phyloP scores from a whole-genome alignment of 2,797 vertebrate genomes.

The Danionella dracula region DNA sequence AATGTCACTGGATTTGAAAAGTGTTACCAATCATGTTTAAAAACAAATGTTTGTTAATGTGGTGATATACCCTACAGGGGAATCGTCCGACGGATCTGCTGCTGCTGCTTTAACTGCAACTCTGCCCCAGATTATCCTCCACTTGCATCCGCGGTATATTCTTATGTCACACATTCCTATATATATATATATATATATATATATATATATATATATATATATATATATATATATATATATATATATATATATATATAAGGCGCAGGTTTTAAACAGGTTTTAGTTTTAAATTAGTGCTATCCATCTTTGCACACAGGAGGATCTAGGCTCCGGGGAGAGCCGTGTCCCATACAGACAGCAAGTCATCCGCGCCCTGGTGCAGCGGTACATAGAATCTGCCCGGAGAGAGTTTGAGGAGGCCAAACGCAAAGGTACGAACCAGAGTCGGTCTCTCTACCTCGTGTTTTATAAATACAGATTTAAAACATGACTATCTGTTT shows the following conservation, averaged over 20 bases:
- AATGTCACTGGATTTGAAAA: too few species aligned
- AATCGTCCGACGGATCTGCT: slow-evolving; percentile 69
- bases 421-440: slow-evolving; percentile 75
- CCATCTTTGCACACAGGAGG: too few species aligned
- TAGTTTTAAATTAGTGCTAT: too few species aligned
- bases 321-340: slow-evolving; percentile 41
- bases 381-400: slow-evolving; percentile 84
- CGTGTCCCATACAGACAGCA: slow-evolving; percentile 71
- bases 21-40: too few species aligned
- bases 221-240: too few species aligned
- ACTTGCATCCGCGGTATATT: slow-evolving; percentile 68
- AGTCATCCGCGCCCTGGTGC: slow-evolving; percentile 80
- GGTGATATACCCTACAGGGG: slow-evolving; percentile 59
- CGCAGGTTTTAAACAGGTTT: too few species aligned
- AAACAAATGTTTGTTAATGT: too few species aligned
- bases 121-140: slow-evolving; percentile 69
- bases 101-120: slow-evolving; percentile 61
- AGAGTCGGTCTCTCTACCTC: neutral
- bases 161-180: too few species aligned
- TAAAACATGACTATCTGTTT: too few species aligned
- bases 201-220: too few species aligned
- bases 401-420: slow-evolving; percentile 80
- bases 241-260: too few species aligned
- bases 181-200: too few species aligned
- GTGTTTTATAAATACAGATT: neutral